Base-by-base conservation (phyloP, 1,140 invertebrate genomes). In the Drosophila busckii region DNA sequence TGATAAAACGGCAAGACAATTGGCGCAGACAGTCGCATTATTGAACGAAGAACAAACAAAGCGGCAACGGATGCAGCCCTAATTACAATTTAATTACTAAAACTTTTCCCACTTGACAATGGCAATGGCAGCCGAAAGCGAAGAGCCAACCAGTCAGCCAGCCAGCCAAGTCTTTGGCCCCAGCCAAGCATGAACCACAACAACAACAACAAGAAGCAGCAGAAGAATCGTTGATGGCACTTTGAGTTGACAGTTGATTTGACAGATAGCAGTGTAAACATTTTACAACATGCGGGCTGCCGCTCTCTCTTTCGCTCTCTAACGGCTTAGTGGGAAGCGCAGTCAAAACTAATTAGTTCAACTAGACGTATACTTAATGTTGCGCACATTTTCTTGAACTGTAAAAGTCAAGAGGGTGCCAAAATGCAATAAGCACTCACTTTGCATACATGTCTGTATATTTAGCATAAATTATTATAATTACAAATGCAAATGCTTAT, bases 11-110 rank as follows among this genome's bases (percentile, higher is more conserved):
- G 48, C 55, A 82, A 82, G 75, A 82, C 75, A 75, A 80, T 80
- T 80, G 73, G 73, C 68, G 60, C 45, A 80, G 73, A 80, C 73
- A 80, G 56, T 37, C 62, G 53, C 55, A 60, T 76, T 76, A 75
- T 75, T 76, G 70, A 76, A 75, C 65, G 53, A 41, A 61, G 40
- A 49, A 45, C 38, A 20, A 54, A 59, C 41, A 50, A 59, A 49
- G 20, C 59, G 16, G 28, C 45, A 62, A 50, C 67, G 64, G 73
- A 78, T 84, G 78, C 78, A 84, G 84, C 80, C 78, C 73, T 84
- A 84, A 84, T 84, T 84, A 84, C 78, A 84, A 84, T 84, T 80
- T 84, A 84, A 84, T 84, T 84, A 84, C 78, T 70, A 59, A 84
- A 80, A 73, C 56, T 76, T 80, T 82, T 82, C 75, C 75, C 75